Conservation (phyloP, 2,113 vertebrate species). For the Siniperca chuatsi region DNA sequence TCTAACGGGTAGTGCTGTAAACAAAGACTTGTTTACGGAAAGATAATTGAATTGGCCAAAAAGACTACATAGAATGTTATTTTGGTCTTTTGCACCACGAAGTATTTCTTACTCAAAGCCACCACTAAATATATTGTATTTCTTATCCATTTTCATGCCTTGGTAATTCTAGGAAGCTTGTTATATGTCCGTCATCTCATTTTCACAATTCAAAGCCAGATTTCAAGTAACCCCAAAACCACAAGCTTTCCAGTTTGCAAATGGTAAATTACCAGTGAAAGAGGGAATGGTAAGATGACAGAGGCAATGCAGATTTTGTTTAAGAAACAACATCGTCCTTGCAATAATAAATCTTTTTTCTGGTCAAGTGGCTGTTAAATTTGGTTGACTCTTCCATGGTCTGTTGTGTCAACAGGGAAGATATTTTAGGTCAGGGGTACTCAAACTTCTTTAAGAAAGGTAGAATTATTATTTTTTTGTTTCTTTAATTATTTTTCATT, state of each 20-base stretch:
- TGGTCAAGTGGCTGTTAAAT: background rate
- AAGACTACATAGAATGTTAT: background rate
- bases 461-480: background rate
- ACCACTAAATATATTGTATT: background rate
- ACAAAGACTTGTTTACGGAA: background rate
- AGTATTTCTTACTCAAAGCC: background rate
- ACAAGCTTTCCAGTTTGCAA: background rate
- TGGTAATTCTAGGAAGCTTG: background rate
- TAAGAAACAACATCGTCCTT: background rate
- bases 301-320: background rate
- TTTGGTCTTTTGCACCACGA: background rate
- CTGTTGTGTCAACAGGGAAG: background rate
- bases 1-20: background rate
- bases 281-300: background rate
- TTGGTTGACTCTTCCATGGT: background rate
- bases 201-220: background rate
- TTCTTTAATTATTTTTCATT: background rate
- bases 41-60: background rate
- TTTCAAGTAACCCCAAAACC: background rate
- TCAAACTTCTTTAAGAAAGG: background rate
- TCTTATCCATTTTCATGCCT: background rate
- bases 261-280: background rate
- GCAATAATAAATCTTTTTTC: background rate
- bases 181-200: background rate
- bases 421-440: background rate